phyloP scores from a whole-genome alignment of 2,797 vertebrate genomes.

The Epinephelus malabaricus region DNA sequence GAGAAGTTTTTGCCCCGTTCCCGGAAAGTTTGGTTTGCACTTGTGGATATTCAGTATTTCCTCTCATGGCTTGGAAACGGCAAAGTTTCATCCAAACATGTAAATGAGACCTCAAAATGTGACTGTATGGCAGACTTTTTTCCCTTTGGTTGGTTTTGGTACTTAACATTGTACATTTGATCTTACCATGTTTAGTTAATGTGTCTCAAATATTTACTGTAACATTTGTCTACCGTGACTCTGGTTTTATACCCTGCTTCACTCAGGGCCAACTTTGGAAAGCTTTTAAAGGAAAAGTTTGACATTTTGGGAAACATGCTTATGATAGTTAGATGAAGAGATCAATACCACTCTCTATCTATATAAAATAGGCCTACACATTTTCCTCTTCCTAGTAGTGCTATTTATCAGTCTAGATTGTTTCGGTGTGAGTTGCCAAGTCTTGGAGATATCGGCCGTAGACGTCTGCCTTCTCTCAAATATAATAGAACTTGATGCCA shows the following conservation, averaged over 20 bases:
- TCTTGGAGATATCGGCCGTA: too few species aligned
- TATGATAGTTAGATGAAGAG: neutral
- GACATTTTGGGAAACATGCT: neutral
- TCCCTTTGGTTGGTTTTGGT: slow-evolving; percentile 37
- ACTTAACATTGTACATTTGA: slow-evolving; percentile 25
- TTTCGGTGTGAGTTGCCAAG: too few species aligned
- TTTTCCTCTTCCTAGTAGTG: too few species aligned
- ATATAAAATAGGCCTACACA: too few species aligned
- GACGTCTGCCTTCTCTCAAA: too few species aligned
- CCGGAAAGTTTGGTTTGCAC: slow-evolving; percentile 38
- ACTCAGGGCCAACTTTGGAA: neutral
- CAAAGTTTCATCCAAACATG: slow-evolving; percentile 20
- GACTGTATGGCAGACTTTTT: slow-evolving; percentile 27
- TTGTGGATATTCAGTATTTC: slow-evolving; percentile 34
- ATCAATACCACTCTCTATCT: neutral
- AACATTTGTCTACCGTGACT: slow-evolving; percentile 28
- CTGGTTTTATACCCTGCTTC: slow-evolving; percentile 35
- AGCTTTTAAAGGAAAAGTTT: neutral
- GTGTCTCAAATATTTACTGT: slow-evolving; percentile 53
- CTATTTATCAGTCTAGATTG: too few species aligned
- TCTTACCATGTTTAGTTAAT: slow-evolving; percentile 43
- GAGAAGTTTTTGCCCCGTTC: neutral
- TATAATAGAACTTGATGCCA: too few species aligned
- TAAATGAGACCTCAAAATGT: slow-evolving; percentile 48
- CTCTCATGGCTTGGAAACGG: neutral